Conservation (phyloP, 2,888 invertebrate species). For the Acleris laterana region DNA sequence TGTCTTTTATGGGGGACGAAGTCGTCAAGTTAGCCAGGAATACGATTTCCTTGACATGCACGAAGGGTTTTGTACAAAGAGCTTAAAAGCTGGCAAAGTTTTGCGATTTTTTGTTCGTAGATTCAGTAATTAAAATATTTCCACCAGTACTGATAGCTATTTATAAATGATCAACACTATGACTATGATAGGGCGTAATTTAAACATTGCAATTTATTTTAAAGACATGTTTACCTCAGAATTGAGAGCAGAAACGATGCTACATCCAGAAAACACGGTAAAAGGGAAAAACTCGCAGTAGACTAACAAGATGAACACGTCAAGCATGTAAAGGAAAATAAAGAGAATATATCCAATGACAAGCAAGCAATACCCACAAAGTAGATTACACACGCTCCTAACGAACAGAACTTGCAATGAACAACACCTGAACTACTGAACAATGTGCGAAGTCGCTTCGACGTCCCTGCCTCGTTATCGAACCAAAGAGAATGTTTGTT, state of each 20-base stretch:
- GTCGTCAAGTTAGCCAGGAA: constrained; percentile 40
- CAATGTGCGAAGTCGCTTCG: constrained; percentile 34
- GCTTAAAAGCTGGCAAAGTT: constrained; percentile 37
- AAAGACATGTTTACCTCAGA: too few relatives aligned
- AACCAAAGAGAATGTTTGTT: constrained; percentile 28
- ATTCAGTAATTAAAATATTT: not conserved
- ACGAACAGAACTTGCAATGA: constrained; percentile 47
- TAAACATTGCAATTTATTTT: too few relatives aligned
- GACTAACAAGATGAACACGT: constrained; percentile 27
- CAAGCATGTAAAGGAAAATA: constrained; percentile 4
- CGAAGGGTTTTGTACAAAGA: constrained; percentile 43
- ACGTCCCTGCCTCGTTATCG: constrained; percentile 33
- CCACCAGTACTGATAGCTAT: too few relatives aligned
- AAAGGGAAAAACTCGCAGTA: constrained; percentile 12
- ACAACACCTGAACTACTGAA: constrained; percentile 45
- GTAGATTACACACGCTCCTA: constrained; percentile 55
- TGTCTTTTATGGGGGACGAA: constrained; percentile 45
- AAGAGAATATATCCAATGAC: constrained; percentile 14
- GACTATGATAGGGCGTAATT: not conserved
- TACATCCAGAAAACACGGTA: constrained; percentile 1
- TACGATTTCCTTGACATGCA: constrained; percentile 44
- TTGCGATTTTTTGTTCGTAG: constrained; percentile 20
- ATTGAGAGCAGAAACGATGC: not conserved
- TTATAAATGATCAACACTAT: not conserved
- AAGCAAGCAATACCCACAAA: constrained; percentile 43